These are phyloP conservation scores for Chaenodraco wilsoni DNA, from an alignment of 2,797 vertebrate species.

Conservation along the genomic window DNA sequence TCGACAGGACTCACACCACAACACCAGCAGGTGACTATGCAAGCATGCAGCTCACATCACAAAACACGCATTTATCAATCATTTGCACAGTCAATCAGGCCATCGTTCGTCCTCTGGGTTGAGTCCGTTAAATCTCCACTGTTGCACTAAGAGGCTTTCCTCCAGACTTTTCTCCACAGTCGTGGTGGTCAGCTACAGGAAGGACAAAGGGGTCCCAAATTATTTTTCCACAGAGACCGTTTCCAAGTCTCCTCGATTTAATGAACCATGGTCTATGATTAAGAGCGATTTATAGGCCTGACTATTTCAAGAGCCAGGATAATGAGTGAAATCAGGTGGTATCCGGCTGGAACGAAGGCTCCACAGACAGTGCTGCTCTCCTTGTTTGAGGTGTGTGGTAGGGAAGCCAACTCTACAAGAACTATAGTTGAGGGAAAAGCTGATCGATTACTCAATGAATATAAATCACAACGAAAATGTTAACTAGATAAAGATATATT, in stretches of 20 bases:
- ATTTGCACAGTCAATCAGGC: not conserved
- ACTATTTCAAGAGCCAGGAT: constrained; percentile 76
- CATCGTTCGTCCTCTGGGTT: not conserved
- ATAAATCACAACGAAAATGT: not conserved
- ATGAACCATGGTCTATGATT: constrained; percentile 74
- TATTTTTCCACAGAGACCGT: constrained; percentile 36
- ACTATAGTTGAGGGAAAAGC: not conserved
- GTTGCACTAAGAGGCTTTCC: constrained; percentile 24
- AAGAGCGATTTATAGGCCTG: constrained; percentile 72
- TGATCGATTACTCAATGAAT: not conserved
- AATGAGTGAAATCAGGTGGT: constrained; percentile 77
- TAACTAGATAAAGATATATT: not conserved
- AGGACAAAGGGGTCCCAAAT: constrained; percentile 40
- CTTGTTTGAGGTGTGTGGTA: constrained; percentile 25
- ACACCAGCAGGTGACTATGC: constrained; percentile 10
- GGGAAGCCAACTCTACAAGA: constrained; percentile 7
- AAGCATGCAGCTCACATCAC: not conserved
- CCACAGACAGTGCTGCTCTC: constrained; percentile 44
- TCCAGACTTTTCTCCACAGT: constrained; percentile 4
- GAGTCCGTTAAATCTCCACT: constrained; percentile 4
- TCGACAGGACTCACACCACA: constrained; percentile 12
- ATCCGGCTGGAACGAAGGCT: constrained; percentile 67
- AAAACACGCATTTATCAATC: constrained; percentile 20
- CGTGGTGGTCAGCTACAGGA: constrained; percentile 38
- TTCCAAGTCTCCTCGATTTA: constrained; percentile 72